Evolutionary conservation across 2,113 vertebrate genomes (phyloP).

Genomic region (Nyctereutes procyonoides): DNA sequence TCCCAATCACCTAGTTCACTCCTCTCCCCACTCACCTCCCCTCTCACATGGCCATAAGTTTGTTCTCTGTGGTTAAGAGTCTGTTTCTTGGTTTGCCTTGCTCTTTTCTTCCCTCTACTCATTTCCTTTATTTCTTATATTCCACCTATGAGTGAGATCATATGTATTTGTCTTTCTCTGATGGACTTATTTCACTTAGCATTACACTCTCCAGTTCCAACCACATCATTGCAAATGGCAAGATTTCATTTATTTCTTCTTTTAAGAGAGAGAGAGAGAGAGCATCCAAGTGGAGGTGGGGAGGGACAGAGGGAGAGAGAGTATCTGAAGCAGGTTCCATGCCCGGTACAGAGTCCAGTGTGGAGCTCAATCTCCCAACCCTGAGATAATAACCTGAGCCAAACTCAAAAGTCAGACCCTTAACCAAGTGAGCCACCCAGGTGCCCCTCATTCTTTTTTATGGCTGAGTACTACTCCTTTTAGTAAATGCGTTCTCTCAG

Average conservation of each 20-base stretch:
- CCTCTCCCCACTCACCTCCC: neutral
- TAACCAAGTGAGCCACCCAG: neutral
- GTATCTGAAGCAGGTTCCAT: too few relatives aligned
- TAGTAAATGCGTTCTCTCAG: fast-evolving
- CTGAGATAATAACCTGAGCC: neutral
- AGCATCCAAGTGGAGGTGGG: neutral
- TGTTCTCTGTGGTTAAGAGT: too few relatives aligned
- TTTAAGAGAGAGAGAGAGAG: neutral
- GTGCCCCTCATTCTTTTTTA: neutral
- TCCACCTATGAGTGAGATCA: neutral
- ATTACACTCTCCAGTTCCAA: neutral
- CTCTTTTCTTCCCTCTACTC: too few relatives aligned
- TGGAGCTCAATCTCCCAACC: neutral
- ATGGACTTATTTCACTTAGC: neutral
- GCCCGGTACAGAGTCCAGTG: too few relatives aligned
- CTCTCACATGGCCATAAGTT: too few relatives aligned
- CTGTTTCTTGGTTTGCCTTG: too few relatives aligned
- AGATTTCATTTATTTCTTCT: neutral
- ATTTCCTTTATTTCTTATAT: neutral
- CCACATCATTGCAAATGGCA: neutral
- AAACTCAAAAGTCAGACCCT: neutral
- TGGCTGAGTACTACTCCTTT: neutral
- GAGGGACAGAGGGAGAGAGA: neutral
- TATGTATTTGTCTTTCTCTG: neutral
- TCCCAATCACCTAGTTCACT: neutral